These are phyloP conservation scores for Hyles vespertilio DNA, from an alignment of 1,140 invertebrate genomes.

Conservation along the genomic window DNA sequence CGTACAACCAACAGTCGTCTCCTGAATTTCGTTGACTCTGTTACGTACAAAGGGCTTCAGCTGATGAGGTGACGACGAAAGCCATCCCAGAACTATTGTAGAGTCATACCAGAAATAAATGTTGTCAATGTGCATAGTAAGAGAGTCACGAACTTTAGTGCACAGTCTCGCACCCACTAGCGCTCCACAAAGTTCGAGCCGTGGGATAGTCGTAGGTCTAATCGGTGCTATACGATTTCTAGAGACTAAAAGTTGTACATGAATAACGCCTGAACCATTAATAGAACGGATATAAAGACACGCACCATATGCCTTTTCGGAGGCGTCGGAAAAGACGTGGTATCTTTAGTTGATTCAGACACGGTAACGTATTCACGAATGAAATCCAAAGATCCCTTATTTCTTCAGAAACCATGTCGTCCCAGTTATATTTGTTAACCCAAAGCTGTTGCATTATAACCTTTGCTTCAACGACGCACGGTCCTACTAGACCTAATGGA, in stretches of 20 bases:
- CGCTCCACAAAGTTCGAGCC: slow-evolving; percentile 21
- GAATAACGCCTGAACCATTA: slow-evolving; percentile 2
- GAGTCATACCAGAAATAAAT: slow-evolving; percentile 28
- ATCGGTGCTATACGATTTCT: slow-evolving; percentile 4
- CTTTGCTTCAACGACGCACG: slow-evolving; percentile 22
- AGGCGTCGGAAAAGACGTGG: slow-evolving; percentile 24
- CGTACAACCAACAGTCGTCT: slow-evolving; percentile 19
- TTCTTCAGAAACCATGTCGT: slow-evolving; percentile 10
- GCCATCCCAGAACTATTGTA: slow-evolving; percentile 36
- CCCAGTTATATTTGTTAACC: slow-evolving; percentile 16
- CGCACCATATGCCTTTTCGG: slow-evolving; percentile 23
- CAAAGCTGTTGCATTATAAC: slow-evolving; percentile 19
- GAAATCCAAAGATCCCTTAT: slow-evolving; percentile 11
- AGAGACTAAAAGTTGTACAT: slow-evolving; percentile 7
- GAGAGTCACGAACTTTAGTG: slow-evolving; percentile 14
- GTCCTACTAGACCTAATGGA: slow-evolving; percentile 20
- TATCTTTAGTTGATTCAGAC: slow-evolving; percentile 17
- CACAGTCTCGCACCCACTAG: slow-evolving; percentile 19
- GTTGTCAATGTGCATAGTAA: slow-evolving; percentile 10
- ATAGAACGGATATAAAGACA: slow-evolving; percentile 22
- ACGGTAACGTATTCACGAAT: slow-evolving; percentile 14
- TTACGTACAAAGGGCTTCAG: slow-evolving; percentile 41
- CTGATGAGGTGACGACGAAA: slow-evolving; percentile 20
- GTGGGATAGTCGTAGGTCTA: slow-evolving; percentile 5
- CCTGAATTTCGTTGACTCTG: slow-evolving; percentile 45